Evolutionary conservation across 37 sponge, comb jelly and placozoan species (phyloP).

Genomic region (Amphimedon queenslandica): DNA sequence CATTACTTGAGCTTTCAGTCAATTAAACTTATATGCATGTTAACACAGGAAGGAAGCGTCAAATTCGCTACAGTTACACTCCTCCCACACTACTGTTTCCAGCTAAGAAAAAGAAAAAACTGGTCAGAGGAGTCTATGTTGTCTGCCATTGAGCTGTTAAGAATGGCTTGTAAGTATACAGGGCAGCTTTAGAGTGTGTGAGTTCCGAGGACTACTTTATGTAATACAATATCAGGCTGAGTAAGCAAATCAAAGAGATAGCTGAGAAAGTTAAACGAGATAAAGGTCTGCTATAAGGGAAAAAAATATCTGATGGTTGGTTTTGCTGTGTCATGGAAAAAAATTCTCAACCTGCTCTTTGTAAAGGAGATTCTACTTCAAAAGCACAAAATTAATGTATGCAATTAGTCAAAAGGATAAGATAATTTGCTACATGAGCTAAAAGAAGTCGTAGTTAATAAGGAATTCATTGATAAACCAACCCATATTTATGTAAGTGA

Average conservation of each 20-base stretch:
- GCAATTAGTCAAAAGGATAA: neutral
- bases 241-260: neutral
- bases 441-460: too few relatives aligned
- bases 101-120: too few relatives aligned
- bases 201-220: constrained; percentile 13
- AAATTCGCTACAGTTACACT: neutral
- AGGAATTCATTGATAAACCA: too few relatives aligned
- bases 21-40: too few relatives aligned
- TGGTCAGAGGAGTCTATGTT: constrained; percentile 20
- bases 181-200: constrained; percentile 1
- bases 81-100: neutral
- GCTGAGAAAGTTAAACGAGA: neutral
- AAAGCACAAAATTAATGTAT: neutral
- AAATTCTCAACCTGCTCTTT: neutral
- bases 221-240: neutral
- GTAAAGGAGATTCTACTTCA: constrained; percentile 12
- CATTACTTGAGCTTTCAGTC: too few relatives aligned
- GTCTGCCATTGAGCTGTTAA: constrained; percentile 4
- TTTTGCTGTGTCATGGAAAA: constrained; percentile 2
- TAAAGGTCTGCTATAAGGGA: constrained; percentile 1
- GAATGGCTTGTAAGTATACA: neutral
- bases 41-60: neutral
- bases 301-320: constrained; percentile 6
- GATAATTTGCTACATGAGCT: too few relatives aligned
- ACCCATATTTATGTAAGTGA: too few relatives aligned